Conservation (phyloP, 1,140 invertebrate species). For the Drosophila eugracilis region DNA sequence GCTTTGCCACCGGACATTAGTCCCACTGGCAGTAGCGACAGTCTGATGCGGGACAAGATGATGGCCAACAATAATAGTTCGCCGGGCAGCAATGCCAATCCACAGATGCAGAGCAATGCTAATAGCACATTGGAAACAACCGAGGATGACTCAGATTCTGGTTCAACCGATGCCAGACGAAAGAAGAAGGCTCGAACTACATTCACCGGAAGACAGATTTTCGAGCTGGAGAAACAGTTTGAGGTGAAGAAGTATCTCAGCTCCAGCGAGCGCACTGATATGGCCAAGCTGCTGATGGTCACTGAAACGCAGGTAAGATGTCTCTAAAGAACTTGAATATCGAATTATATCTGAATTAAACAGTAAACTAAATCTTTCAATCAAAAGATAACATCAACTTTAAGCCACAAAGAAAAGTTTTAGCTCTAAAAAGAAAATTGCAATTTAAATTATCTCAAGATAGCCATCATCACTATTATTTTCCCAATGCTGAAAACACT, state of each 20-base stretch:
- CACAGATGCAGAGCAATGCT: conserved; percentile 32
- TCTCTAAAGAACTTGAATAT: too few relatives aligned
- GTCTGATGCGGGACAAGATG: conserved; percentile 69
- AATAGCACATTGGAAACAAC: conserved; percentile 76
- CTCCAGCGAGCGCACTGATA: conserved; percentile 96
- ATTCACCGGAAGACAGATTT: conserved; percentile 97
- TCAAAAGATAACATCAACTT: too few relatives aligned
- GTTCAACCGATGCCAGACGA: conserved; percentile 88
- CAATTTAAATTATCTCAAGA: not conserved
- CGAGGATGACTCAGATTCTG: conserved; percentile 87
- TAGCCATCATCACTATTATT: too few relatives aligned
- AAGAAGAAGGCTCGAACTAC: conserved; percentile 98
- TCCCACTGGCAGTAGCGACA: conserved; percentile 75
- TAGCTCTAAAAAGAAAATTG: not conserved
- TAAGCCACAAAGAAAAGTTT: too few relatives aligned
- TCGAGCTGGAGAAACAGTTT: conserved; percentile 97
- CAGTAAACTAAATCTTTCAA: too few relatives aligned
- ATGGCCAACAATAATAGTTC: conserved; percentile 51
- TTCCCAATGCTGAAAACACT: not conserved
- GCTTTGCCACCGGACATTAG: conserved; percentile 66
- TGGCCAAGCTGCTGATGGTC: conserved; percentile 96
- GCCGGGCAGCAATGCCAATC: conserved; percentile 30
- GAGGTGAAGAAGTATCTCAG: conserved; percentile 98
- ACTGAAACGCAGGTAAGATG: conserved; percentile 96
- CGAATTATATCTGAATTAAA: not conserved